Conservation (phyloP, 37 sponge, comb jelly and placozoan species). For the Halichondria panicea region DNA sequence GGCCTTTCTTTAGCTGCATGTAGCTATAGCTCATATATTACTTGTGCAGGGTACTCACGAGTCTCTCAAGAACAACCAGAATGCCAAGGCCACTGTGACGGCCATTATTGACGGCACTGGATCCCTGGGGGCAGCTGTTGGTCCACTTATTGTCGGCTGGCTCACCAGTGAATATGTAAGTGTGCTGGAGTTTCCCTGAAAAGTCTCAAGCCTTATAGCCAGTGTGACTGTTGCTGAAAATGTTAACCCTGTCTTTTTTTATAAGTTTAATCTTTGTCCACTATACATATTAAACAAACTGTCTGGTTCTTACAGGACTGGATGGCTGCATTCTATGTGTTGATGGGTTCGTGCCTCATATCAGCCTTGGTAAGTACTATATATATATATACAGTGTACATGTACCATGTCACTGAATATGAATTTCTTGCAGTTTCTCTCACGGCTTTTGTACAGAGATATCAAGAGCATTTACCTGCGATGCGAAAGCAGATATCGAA, state of each 20-base stretch:
- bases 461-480: background rate
- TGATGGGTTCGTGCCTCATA: slow-evolving; percentile 72
- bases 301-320: slow-evolving; percentile 35
- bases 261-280: background rate
- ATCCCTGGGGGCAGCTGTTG: slow-evolving; percentile 78
- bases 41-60: slow-evolving; percentile 66
- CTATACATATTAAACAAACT: background rate
- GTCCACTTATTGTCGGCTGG: slow-evolving; percentile 56
- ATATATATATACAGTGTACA: background rate
- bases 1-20: background rate
- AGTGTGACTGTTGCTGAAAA: background rate
- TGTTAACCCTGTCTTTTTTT: background rate
- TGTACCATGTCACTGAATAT: background rate
- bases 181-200: background rate
- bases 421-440: background rate
- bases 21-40: background rate
- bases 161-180: slow-evolving; percentile 25
- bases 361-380: slow-evolving; percentile 74
- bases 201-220: background rate
- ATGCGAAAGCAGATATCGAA: too few relatives aligned
- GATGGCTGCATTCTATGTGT: slow-evolving; percentile 74
- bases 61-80: slow-evolving; percentile 55
- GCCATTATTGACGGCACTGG: slow-evolving; percentile 91
- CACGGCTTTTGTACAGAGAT: background rate
- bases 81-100: slow-evolving; percentile 86